These are phyloP conservation scores for Chrysopilus asiliformis DNA, from an alignment of 2,888 invertebrate genomes.

Conservation along the genomic window DNA sequence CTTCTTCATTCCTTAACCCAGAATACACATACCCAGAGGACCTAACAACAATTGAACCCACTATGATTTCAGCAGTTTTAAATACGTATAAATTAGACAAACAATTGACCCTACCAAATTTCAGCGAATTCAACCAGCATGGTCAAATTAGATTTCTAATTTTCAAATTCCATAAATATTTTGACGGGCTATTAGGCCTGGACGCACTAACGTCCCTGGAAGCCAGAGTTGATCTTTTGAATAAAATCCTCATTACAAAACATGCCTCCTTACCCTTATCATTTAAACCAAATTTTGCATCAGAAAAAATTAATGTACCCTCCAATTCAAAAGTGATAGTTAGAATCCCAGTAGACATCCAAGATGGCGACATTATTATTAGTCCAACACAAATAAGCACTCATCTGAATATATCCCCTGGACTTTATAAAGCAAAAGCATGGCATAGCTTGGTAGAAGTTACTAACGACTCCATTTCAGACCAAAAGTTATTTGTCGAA, in stretches of 20 bases:
- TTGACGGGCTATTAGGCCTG: conserved; percentile 6
- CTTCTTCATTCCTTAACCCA: conserved; percentile 3
- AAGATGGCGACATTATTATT: conserved; percentile 10
- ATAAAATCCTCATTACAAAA: conserved; percentile 2
- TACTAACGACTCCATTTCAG: no score
- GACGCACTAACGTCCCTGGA: neutral
- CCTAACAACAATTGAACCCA: neutral
- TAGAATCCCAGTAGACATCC: conserved; percentile 8
- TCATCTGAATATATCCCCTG: no score
- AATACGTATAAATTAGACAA: conserved; percentile 1
- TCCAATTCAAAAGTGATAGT: conserved; percentile 8
- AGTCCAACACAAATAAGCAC: no score
- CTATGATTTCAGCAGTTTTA: neutral
- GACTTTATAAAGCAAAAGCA: no score
- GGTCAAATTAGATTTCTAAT: neutral
- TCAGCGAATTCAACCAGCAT: neutral
- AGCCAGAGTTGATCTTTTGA: conserved; percentile 6
- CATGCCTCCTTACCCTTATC: conserved; percentile 3
- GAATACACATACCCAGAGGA: conserved; percentile 1
- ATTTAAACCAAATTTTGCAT: conserved; percentile 11
- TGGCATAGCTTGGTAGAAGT: no score
- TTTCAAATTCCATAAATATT: conserved; percentile 7
- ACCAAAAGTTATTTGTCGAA: no score
- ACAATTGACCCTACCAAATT: no score
- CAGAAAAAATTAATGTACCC: conserved; percentile 6